Conservation (phyloP, 2,888 invertebrate species). For the Thereva unica region DNA sequence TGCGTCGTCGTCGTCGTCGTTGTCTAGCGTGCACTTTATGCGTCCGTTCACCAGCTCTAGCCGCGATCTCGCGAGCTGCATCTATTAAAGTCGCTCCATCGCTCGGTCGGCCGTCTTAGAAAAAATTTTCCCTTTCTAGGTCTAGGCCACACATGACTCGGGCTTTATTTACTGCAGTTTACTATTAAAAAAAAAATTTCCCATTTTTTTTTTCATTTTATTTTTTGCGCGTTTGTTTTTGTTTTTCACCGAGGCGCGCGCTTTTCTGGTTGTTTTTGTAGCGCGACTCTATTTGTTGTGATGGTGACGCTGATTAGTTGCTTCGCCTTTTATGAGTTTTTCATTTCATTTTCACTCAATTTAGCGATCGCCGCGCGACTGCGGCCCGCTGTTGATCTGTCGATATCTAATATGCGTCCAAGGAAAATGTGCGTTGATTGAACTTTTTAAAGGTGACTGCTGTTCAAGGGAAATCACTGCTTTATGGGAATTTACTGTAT, state of each 20-base stretch:
- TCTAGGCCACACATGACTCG: slow-evolving; percentile 54
- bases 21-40: slow-evolving; percentile 10
- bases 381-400: too few relatives aligned
- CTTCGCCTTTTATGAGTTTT: too few relatives aligned
- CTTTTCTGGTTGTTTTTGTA: too few relatives aligned
- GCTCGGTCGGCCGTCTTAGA: slow-evolving; percentile 43
- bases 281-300: too few relatives aligned
- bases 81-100: slow-evolving; percentile 8
- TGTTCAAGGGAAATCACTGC: slow-evolving; percentile 32
- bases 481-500: slow-evolving; percentile 21
- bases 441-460: slow-evolving; percentile 34
- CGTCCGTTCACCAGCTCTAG: slow-evolving; percentile 27
- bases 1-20: too few relatives aligned
- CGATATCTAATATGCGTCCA: slow-evolving; percentile 24
- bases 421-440: slow-evolving; percentile 34
- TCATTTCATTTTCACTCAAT: too few relatives aligned
- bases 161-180: slow-evolving; percentile 31
- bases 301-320: too few relatives aligned
- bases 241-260: slow-evolving; percentile 11
- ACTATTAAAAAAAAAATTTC: neutral
- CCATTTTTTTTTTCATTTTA: slow-evolving; percentile 11
- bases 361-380: too few relatives aligned
- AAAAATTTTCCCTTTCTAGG: slow-evolving; percentile 58
- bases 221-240: neutral
- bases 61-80: slow-evolving; percentile 48